phyloP scores from a whole-genome alignment of 2,113 vertebrate species.

The Pseudopodoces humilis region DNA sequence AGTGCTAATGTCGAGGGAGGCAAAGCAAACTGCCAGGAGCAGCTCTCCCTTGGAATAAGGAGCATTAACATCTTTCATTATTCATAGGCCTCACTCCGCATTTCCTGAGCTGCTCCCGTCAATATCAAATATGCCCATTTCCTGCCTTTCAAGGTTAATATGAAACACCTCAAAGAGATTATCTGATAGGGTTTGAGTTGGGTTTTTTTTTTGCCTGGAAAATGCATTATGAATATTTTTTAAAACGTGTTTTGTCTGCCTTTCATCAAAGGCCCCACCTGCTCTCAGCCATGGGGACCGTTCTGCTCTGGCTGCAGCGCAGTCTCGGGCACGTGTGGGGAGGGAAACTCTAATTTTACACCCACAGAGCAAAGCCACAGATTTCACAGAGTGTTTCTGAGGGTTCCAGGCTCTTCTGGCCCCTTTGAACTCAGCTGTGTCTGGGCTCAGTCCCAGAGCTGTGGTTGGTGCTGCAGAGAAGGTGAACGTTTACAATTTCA shows the following conservation, averaged over 20 bases:
- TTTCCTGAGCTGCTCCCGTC: conserved; percentile 33
- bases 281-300: background rate
- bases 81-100: conserved; percentile 24
- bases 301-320: background rate
- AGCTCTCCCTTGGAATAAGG: conserved; percentile 8
- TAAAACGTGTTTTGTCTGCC: background rate
- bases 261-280: conserved; percentile 18
- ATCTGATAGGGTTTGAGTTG: background rate
- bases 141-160: conserved; percentile 58
- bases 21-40: conserved; percentile 31
- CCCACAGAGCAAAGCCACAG: background rate
- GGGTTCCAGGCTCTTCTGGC: background rate
- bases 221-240: background rate
- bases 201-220: background rate
- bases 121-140: conserved; percentile 61
- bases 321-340: background rate
- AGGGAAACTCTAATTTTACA: background rate
- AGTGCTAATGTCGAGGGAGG: background rate
- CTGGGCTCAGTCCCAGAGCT: background rate
- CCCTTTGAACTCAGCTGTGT: background rate
- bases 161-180: conserved; percentile 59
- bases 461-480: background rate
- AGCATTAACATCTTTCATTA: conserved; percentile 39
- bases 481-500: background rate
- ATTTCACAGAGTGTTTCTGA: background rate